Evolutionary conservation across 2,888 invertebrate species (phyloP), one percentile per base, ranked within the genome.

Genomic region (Neelides folsomi): DNA sequence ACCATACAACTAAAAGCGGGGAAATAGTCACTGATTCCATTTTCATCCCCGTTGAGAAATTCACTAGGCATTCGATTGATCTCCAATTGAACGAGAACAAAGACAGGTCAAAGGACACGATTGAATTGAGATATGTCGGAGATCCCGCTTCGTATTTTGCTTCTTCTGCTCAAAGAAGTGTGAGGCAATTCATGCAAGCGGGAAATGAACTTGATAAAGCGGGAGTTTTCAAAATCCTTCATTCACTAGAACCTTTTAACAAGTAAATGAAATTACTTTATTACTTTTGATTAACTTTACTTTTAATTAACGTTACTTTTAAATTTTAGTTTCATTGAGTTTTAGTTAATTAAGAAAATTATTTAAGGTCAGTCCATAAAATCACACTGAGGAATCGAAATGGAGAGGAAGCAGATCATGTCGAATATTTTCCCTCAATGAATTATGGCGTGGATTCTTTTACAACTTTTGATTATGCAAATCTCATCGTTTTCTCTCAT

Each of bases 1-100:
- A 73, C 62, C 70, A 71, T 62, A 65, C 75, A 4, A 68, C 71
- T 4, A 62, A 66, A 10, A 69, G 70, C 37, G 71, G 72, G 19
- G 72, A 75, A 60, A 67, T 77, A n/a, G 65, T 76, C 2, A 68
- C 74, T 1, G 77, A 77, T 61, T 69, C 70, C 39, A 66, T 76
- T 12, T 75, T 72, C 57, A 68, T 77, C 57, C 76, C 76, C 42
- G 73, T 77, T 12, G 71, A 75, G 56, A 73, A 74, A 39, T 73
- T 76, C 40, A 68, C 70, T 44, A 65, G 71, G 49, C 73, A 74
- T 55, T 68, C 76, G 72, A 71, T 75, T 39, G 67, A 66, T 47
- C 65, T 76, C 34, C 66, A 66, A 34, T 66, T 78, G n/a, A 77
- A 76, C 66, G 70, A 71, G 45, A 73, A 74, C 13, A 77, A 77